These are phyloP conservation scores for Austrofundulus limnaeus DNA, from an alignment of 2,113 vertebrate genomes.

Conservation along the genomic window DNA sequence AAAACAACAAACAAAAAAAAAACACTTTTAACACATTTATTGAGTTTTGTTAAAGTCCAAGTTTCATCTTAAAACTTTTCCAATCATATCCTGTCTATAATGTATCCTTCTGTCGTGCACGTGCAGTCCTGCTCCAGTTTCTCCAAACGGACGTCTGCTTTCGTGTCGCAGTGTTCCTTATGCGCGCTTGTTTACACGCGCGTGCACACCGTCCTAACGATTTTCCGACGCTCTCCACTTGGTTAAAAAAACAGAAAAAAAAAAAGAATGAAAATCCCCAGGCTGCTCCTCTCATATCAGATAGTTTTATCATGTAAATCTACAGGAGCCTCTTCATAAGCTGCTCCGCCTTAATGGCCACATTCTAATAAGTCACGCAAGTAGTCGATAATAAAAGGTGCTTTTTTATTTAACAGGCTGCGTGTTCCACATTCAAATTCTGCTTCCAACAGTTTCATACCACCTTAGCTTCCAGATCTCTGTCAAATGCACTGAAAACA, in stretches of 20 bases:
- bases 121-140: constrained; percentile 18
- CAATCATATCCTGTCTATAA: too few relatives aligned
- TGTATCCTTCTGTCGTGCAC: too few relatives aligned
- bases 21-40: constrained; percentile 80
- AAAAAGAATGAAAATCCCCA: constrained; percentile 24
- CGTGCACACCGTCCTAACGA: constrained; percentile 7
- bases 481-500: neutral
- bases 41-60: constrained; percentile 71
- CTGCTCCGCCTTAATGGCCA: constrained; percentile 56
- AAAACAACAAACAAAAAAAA: constrained; percentile 50
- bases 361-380: constrained; percentile 47
- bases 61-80: neutral
- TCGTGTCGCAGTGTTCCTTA: neutral
- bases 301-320: constrained; percentile 64
- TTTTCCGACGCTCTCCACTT: constrained; percentile 18
- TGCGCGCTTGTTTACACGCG: constrained; percentile 15
- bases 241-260: constrained; percentile 12
- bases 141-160: neutral
- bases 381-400: neutral
- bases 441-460: neutral
- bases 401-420: constrained; percentile 20
- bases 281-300: constrained; percentile 41
- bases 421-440: neutral
- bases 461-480: neutral
- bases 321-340: constrained; percentile 65